Evolutionary conservation across 2,888 invertebrate species (phyloP), one percentile per base, ranked within the genome.

Genomic region (Nipponacmea schrenckii): DNA sequence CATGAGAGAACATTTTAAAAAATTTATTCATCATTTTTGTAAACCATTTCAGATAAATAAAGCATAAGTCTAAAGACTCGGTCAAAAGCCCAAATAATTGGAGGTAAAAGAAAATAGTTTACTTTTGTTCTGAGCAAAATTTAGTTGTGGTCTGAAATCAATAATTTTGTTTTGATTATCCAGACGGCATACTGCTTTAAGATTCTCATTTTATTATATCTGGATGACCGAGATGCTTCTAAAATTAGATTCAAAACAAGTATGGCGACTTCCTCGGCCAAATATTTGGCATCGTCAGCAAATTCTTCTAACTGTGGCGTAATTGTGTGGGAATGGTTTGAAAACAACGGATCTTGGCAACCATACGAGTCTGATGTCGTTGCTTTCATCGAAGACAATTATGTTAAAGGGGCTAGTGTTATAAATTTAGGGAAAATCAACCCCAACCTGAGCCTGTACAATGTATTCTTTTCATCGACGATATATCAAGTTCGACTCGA

Each of bases 251-350:
- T 24, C n/a, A 64, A 27, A 48, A 64, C 56, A 75, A 78, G 72
- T 56, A 80, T 81, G 81, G 80, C 80, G 68, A 69, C 78, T 50
- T 75, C 77, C 65, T 64, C 67, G 48, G 27, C 67, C 17, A 70
- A 63, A 12, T 24, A 56, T 44, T 14, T 15, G 20, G 62, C n/a
- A n/a, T 45, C 56, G 20, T 63, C 48, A 15, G 24, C 31, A 10
- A 31, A 39, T 63, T 45, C 66, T 27, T 17, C 69, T 2, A 14
- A 26, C 14, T 66, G 65, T 50, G 77, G 77, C 14, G 83, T 85
- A 50, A 81, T 84, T 64, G 84, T 86, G 27, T 86, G 86, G 86
- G 84, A 84, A 78, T 85, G 84, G 84, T 77, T 82, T 68, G 83
- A 84, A 67, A 83, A 86, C 72, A 79, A 76, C 74, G 81, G 83